A percentile compares a stretch with the other conserved stretches of the same genome.
Evolutionary conservation across 2,797 vertebrate species (phyloP).

Genomic region (Poeciliopsis paucimaculata): DNA sequence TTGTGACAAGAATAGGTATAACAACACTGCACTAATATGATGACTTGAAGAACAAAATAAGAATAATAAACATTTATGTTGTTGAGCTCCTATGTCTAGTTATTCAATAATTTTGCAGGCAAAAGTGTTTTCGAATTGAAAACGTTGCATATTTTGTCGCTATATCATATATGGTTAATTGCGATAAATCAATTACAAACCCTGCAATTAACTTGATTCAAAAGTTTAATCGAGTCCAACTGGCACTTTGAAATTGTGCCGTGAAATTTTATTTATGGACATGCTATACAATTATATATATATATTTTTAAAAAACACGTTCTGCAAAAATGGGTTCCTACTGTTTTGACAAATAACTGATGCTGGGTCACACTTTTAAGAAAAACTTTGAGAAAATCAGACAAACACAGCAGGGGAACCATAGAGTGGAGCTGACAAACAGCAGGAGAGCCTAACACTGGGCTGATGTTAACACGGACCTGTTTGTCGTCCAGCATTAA

Average conservation of each 20-base stretch:
- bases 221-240: background rate
- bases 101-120: background rate
- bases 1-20: background rate
- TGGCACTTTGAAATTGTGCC: background rate
- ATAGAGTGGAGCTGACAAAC: constrained; percentile 54
- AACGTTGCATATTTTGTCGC: background rate
- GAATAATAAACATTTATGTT: background rate
- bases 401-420: constrained; percentile 29
- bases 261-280: constrained; percentile 18
- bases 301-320: background rate
- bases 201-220: background rate
- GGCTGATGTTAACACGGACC: constrained; percentile 53
- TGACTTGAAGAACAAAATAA: background rate
- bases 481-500: constrained; percentile 64
- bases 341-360: background rate
- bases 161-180: background rate
- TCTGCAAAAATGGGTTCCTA: background rate
- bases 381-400: background rate
- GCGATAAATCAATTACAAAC: background rate
- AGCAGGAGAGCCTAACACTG: constrained; percentile 41
- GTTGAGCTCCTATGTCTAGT: background rate
- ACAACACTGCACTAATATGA: background rate
- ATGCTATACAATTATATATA: background rate
- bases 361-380: background rate
- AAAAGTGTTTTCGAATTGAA: background rate